phyloP scores from a whole-genome alignment of 2,888 invertebrate genomes.

The Parochlus steinenii region DNA sequence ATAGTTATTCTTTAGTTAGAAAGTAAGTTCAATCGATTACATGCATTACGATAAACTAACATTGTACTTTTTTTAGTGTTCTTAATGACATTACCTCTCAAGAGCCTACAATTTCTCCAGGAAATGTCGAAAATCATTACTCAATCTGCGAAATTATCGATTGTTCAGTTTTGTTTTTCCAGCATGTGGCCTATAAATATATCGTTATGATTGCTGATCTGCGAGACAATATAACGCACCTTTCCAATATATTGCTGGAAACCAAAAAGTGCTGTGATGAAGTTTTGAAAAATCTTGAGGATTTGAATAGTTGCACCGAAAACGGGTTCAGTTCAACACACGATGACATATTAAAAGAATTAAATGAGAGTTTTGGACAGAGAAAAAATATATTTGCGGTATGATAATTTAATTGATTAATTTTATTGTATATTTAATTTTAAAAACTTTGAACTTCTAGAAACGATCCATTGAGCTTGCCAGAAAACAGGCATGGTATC shows the following conservation, averaged over 20 bases:
- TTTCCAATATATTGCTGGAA: conserved; percentile 27
- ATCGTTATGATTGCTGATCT: conserved; percentile 27
- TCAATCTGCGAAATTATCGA: conserved; percentile 27
- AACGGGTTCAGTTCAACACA: conserved; percentile 23
- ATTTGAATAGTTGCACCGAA: conserved; percentile 22
- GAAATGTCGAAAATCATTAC: conserved; percentile 19
- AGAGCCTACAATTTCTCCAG: conserved; percentile 16
- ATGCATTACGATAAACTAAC: conserved; percentile 1
- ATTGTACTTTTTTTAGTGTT: not conserved
- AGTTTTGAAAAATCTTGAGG: conserved; percentile 23
- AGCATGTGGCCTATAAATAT: conserved; percentile 29
- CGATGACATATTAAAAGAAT: conserved; percentile 23
- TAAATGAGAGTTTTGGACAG: conserved; percentile 25
- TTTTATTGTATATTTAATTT: conserved; percentile 5
- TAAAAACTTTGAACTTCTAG: conserved; percentile 16
- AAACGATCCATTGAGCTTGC: conserved; percentile 38
- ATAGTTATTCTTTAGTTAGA: conserved; percentile 13
- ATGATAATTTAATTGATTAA: conserved; percentile 10
- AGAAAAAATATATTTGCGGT: conserved; percentile 28
- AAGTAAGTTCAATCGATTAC: conserved; percentile 1
- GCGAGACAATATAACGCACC: conserved; percentile 27
- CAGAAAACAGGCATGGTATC: conserved; percentile 47
- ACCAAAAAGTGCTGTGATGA: conserved; percentile 26
- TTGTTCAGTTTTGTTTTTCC: conserved; percentile 26
- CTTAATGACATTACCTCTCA: conserved; percentile 7